phyloP scores from a whole-genome alignment of 2,888 invertebrate genomes.

The Yponomeuta malinellus region DNA sequence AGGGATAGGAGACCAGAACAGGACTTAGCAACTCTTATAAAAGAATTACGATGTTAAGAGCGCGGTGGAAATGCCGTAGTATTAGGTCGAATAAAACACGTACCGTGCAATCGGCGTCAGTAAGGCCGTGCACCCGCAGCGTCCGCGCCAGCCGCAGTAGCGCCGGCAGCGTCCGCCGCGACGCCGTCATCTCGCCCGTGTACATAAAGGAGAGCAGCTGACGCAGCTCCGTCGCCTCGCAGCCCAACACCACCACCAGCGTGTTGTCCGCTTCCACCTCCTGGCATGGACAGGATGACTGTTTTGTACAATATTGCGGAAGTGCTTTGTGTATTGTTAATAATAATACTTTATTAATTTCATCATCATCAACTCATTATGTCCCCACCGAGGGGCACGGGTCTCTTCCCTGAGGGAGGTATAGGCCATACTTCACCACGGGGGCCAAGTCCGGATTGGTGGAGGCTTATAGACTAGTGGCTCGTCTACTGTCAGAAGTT shows the following conservation, averaged over 20 bases:
- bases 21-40: too few relatives aligned
- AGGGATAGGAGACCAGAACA: too few relatives aligned
- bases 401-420: too few relatives aligned
- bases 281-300: slow-evolving; percentile 47
- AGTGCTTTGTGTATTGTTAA: neutral
- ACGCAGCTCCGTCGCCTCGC: slow-evolving; percentile 81
- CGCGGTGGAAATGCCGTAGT: too few relatives aligned
- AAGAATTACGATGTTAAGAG: neutral
- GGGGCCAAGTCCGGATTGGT: too few relatives aligned
- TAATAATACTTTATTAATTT: too few relatives aligned
- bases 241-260: slow-evolving; percentile 82
- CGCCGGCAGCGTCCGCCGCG: slow-evolving; percentile 85
- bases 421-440: too few relatives aligned
- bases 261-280: slow-evolving; percentile 82
- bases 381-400: too few relatives aligned
- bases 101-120: slow-evolving; percentile 79
- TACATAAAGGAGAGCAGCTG: slow-evolving; percentile 91
- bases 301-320: neutral
- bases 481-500: too few relatives aligned
- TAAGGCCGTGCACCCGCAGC: slow-evolving; percentile 87
- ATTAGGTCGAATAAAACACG: slow-evolving; percentile 29
- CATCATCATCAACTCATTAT: too few relatives aligned
- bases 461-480: too few relatives aligned
- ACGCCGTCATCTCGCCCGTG: slow-evolving; percentile 90
- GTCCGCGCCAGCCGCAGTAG: slow-evolving; percentile 86